Conservation (phyloP, 2,888 invertebrate genomes). For the Desoria tigrina region DNA sequence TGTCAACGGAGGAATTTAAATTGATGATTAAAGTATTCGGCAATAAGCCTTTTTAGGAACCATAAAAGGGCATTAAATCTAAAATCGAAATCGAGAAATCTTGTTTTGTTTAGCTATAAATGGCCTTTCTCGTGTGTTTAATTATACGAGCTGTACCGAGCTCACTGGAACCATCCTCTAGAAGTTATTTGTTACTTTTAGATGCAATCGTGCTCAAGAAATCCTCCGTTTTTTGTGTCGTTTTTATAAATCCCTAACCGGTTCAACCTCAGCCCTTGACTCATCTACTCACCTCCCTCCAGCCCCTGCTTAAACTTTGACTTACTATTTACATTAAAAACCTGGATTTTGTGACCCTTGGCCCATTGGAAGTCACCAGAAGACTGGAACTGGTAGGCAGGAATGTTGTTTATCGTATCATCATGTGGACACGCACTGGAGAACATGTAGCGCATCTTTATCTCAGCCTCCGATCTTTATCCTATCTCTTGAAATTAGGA, state of each 20-base stretch:
- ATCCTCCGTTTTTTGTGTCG: neutral
- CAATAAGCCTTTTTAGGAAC: too few species aligned
- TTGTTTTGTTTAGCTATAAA: conserved; percentile 14
- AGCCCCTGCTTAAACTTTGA: conserved; percentile 9
- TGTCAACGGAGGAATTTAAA: too few species aligned
- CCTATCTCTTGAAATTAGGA: neutral
- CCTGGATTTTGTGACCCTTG: conserved; percentile 17
- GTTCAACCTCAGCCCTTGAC: neutral
- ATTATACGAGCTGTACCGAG: conserved; percentile 9
- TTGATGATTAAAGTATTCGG: too few species aligned
- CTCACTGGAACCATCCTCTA: neutral
- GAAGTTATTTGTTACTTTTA: neutral
- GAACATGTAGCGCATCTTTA: conserved; percentile 12
- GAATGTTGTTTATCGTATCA: conserved; percentile 25
- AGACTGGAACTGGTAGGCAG: neutral
- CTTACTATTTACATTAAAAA: conserved; percentile 12
- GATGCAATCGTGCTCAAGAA: neutral
- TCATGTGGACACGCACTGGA: conserved; percentile 16
- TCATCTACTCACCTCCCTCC: conserved; percentile 1
- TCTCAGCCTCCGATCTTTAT: conserved; percentile 12
- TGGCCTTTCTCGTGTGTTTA: conserved; percentile 5
- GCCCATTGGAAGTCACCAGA: neutral
- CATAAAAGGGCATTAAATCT: neutral
- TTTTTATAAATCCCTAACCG: neutral
- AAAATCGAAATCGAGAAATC: conserved; percentile 19